Percentiles rank a stretch among this genome's conserved stretches.
phyloP scores from a whole-genome alignment of 1,140 invertebrate genomes.

The Drosophila littoralis region DNA sequence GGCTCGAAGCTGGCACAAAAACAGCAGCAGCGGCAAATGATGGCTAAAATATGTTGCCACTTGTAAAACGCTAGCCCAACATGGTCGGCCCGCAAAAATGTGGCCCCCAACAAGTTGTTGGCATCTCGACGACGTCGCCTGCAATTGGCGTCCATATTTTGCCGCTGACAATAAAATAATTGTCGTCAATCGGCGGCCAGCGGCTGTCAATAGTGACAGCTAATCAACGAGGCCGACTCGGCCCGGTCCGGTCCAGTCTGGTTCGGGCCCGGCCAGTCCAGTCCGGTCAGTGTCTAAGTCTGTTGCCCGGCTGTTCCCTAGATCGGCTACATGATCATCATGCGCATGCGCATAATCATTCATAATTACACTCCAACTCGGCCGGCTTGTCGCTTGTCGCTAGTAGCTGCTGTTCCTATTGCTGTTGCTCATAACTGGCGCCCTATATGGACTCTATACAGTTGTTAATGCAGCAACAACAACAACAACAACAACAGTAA shows the following conservation, averaged over 20 bases:
- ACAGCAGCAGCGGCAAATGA: constrained; percentile 28
- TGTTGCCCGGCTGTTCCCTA: background rate
- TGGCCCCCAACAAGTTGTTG: constrained; percentile 71
- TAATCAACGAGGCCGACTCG: constrained; percentile 54
- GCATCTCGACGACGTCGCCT: constrained; percentile 42
- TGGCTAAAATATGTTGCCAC: constrained; percentile 69
- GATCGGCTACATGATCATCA: constrained; percentile 47
- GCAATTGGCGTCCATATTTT: constrained; percentile 26
- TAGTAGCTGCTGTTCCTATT: constrained; percentile 11
- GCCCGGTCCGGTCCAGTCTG: background rate
- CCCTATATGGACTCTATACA: constrained; percentile 59
- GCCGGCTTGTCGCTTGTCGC: constrained; percentile 1
- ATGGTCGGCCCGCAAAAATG: constrained; percentile 58
- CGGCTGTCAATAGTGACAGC: constrained; percentile 79
- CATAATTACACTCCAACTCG: constrained; percentile 60
- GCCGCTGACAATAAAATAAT: constrained; percentile 71
- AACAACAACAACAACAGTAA: constrained; percentile 14
- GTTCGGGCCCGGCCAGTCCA: background rate
- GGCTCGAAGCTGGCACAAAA: background rate
- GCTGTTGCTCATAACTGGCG: constrained; percentile 48
- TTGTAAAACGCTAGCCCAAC: constrained; percentile 72
- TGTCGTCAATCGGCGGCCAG: constrained; percentile 69
- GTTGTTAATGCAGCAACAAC: constrained; percentile 40
- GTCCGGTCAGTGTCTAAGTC: background rate
- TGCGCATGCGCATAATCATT: constrained; percentile 74